A percentile compares a stretch with the other conserved stretches of the same genome.
These are phyloP conservation scores for Ptilodon capucinus DNA, from an alignment of 2,888 invertebrate species.

Conservation along the genomic window DNA sequence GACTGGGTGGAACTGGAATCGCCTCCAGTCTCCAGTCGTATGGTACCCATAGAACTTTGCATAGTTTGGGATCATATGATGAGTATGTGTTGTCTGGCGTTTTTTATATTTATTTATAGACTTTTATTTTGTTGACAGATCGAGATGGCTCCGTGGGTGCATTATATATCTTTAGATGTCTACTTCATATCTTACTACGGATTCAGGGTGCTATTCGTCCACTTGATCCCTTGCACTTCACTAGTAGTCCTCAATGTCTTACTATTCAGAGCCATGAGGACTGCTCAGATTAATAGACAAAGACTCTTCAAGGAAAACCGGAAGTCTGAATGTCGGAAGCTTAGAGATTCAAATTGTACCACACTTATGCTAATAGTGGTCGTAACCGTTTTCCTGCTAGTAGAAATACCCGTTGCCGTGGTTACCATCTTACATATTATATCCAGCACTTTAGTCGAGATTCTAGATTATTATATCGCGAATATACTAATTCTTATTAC, in stretches of 20 bases:
- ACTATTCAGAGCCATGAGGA: constrained; percentile 92
- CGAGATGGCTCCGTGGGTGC: constrained; percentile 87
- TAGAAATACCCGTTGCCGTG: constrained; percentile 92
- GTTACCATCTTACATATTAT: constrained; percentile 93
- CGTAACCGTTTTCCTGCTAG: constrained; percentile 91
- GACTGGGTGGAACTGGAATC: too few species aligned
- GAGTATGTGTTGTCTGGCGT: too few species aligned
- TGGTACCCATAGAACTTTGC: too few species aligned
- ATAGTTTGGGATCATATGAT: too few species aligned
- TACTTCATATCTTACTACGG: constrained; percentile 93
- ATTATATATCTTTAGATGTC: constrained; percentile 85
- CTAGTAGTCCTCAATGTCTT: constrained; percentile 94
- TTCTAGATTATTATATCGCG: constrained; percentile 89
- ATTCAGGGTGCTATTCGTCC: constrained; percentile 95
- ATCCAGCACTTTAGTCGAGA: constrained; percentile 87
- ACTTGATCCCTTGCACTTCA: constrained; percentile 93
- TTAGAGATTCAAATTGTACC: constrained; percentile 92
- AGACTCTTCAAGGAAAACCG: constrained; percentile 89
- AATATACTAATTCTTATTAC: constrained; percentile 91
- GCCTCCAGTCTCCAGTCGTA: too few species aligned
- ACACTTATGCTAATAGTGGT: constrained; percentile 94
- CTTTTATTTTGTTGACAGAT: constrained; percentile 57
- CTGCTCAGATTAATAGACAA: constrained; percentile 90
- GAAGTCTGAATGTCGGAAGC: constrained; percentile 90
- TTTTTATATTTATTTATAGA: too few species aligned